Evolutionary conservation across 2,888 invertebrate genomes (phyloP).

Genomic region (Dryobotodes eremita): DNA sequence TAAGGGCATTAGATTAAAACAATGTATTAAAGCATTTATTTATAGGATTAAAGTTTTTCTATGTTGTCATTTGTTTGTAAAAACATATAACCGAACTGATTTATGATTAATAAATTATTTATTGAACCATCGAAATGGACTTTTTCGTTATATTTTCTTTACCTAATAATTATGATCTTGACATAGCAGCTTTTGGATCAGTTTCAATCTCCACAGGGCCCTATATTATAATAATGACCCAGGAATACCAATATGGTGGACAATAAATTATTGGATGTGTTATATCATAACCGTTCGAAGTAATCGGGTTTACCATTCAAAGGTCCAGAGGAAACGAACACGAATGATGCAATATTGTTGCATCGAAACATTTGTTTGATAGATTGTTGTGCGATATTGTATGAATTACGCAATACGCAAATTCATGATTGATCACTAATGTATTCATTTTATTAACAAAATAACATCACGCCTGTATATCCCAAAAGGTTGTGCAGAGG

Average conservation of each 20-base stretch:
- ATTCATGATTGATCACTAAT: background rate
- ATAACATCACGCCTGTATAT: background rate
- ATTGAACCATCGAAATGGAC: background rate
- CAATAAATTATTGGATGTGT: background rate
- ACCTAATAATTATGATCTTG: background rate
- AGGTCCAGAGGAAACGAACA: background rate
- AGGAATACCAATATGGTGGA: background rate
- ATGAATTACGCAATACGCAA: background rate
- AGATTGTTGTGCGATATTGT: background rate
- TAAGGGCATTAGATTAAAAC: no score
- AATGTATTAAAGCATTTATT: background rate
- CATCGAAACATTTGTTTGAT: background rate
- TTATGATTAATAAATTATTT: background rate
- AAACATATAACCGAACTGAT: background rate
- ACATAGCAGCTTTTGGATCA: background rate
- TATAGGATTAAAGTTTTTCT: background rate
- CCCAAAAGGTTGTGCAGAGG: background rate
- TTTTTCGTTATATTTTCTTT: background rate
- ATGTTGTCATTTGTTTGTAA: background rate
- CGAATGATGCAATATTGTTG: background rate
- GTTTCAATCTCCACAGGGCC: background rate
- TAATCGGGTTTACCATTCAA: background rate
- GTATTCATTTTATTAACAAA: background rate
- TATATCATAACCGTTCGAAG: background rate
- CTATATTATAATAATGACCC: no score